Evolutionary conservation across 1,140 invertebrate genomes (phyloP), one percentile per base, ranked within the genome.

Genomic region (Charaxes varanes): DNA sequence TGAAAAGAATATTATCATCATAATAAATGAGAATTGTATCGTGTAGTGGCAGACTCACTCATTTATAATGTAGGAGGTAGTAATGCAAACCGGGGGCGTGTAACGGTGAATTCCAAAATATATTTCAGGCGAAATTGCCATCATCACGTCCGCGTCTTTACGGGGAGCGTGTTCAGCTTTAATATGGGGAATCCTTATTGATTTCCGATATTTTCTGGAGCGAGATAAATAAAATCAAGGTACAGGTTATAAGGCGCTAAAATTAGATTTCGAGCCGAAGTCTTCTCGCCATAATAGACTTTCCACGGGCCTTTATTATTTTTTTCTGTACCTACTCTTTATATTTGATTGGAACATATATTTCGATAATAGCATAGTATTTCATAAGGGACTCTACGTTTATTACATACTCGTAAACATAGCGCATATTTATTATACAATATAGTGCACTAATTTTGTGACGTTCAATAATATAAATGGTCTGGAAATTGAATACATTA

Each of bases 141-240:
- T 41, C 37, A 31, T 41, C 44, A 47, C 44, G 44, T 47, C 44
- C 44, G 31, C 37, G 30, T 47, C 37, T 47, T 47, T 36, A 47
- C 32, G 32, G 23, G 37, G n/a, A 33, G 44, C 44, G 36, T 41
- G 37, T 34, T 47, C 36, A 34, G 32, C 44, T 30, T 47, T 47
- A 41, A 47, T 41, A 47, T 41, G 19, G 36, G 22, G 43, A 46
- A 41, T 47, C 44, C 44, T 41, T 47, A 47, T 47, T 47, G 44
- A 47, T 47, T 47, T 47, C 44, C 44, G 44, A 47, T 41, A 41
- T 24, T 35, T 35, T 47, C 26, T 27, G 15, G 37, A 47, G 26
- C 32, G 37, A 40, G 30, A 47, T 47, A 47, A 41, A 47, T 47
- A 47, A 36, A 47, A 47, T 47, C 44, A 41, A 36, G 44, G 38